Evolutionary conservation across 2,888 invertebrate species (phyloP), one percentile per base, ranked within the genome.

Genomic region (Candidula unifasciata): DNA sequence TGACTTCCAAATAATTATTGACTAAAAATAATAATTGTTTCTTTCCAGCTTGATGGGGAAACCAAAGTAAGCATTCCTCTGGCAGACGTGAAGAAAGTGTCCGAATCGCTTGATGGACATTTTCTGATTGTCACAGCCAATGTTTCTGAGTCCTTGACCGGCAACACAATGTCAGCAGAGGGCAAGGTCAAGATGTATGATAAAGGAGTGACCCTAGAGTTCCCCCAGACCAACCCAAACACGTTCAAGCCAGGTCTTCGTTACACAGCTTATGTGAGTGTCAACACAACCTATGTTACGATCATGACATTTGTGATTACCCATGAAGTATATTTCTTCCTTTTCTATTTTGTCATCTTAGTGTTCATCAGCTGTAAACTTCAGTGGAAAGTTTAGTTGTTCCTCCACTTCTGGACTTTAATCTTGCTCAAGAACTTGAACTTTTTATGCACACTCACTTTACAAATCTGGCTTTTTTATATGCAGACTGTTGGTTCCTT

Each of bases 231-330:
- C 69, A 88, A 85, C 24, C 96, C 97, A 0, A 96, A 96, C 89
- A 96, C 96, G 88, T 98, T 97, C 94, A 97, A 97, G 93, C 97
- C 97, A 0, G 96, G 96, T 52, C 60, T 83, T 24, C 83, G 44
- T 0, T 79, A 79, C 79, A 78, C 52, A 35, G 79, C 79, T 10
- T 73, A n/a, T n/a, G 83, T 83, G 30, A 83, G 83, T 71, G 44
- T 44, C 44, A n/a, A n/a, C n/a, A 44, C 27, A 6, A 6, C 30
- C 18, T 60, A 1, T 60, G 60, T 60, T 2, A 13, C 8, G 6
- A 13, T 44, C 2, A 66, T 10, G 10, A n/a, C n/a, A n/a, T n/a
- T n/a, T n/a, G n/a, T n/a, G n/a, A n/a, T n/a, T n/a, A n/a, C n/a
- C n/a, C n/a, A n/a, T n/a, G n/a, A n/a, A n/a, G n/a, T n/a, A n/a